Percentiles rank a stretch among this genome's conserved stretches.
phyloP scores from a whole-genome alignment of 2,113 vertebrate species.

The Capreolus pygargus region DNA sequence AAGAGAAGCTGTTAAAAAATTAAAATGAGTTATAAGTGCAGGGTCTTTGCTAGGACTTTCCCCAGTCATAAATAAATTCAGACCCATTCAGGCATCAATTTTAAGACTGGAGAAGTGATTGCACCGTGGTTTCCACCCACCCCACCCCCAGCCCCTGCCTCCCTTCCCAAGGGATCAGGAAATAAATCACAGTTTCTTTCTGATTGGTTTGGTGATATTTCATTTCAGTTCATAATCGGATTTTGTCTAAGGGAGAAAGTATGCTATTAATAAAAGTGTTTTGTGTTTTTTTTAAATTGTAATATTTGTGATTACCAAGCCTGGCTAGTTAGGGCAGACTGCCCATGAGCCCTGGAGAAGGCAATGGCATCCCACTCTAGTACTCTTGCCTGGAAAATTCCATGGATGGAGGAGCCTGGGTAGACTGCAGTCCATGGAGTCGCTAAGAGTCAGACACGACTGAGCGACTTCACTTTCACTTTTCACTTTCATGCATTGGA shows the following conservation, averaged over 20 bases:
- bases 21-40: neutral
- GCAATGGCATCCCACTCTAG: no score
- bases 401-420: no score
- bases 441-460: no score
- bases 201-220: slow-evolving; percentile 51
- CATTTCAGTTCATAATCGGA: slow-evolving; percentile 56
- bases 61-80: neutral
- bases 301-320: slow-evolving; percentile 4
- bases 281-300: neutral
- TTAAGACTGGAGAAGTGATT: neutral
- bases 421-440: no score
- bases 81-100: neutral
- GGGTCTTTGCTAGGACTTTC: neutral
- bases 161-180: neutral
- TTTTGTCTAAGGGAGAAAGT: slow-evolving; percentile 24
- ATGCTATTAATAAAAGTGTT: slow-evolving; percentile 24
- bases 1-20: neutral
- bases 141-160: no score
- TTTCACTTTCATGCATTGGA: no score
- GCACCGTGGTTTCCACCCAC: fast-evolving
- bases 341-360: neutral
- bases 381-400: no score
- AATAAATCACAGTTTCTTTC: slow-evolving; percentile 41
- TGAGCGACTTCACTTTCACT: no score
- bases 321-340: neutral